Conservation (phyloP, 2,888 invertebrate species). For the Clivina fossor region DNA sequence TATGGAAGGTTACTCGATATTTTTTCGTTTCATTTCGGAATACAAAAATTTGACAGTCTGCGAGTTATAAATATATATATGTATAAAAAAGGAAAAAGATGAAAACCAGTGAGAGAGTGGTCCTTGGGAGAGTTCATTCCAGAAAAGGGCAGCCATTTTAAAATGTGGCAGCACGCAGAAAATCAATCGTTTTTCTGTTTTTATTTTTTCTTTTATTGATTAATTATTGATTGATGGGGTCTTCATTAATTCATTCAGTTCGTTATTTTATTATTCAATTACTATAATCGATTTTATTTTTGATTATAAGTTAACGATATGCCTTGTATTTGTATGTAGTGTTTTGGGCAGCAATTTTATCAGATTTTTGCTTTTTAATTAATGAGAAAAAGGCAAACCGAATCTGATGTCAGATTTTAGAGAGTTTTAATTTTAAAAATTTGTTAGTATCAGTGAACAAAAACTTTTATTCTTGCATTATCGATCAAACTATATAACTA, state of each 20-base stretch:
- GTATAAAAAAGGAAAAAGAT: not conserved
- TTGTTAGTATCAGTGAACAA: not conserved
- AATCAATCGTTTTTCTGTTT: not conserved
- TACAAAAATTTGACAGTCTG: not conserved
- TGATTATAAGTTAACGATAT: too few species aligned
- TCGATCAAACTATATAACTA: conserved; percentile 1
- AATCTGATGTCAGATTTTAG: too few species aligned
- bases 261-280: too few species aligned
- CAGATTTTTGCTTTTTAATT: too few species aligned
- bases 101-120: conserved; percentile 14
- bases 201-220: conserved; percentile 1
- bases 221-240: conserved; percentile 1
- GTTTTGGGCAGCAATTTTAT: too few species aligned
- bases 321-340: too few species aligned
- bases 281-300: too few species aligned
- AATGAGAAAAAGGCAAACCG: too few species aligned
- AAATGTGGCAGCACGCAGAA: conserved; percentile 7
- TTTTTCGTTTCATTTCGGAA: too few species aligned
- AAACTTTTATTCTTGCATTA: conserved; percentile 3
- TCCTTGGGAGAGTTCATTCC: conserved; percentile 11
- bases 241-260: too few species aligned
- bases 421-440: not conserved
- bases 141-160: conserved; percentile 12
- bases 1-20: too few species aligned
- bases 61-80: not conserved